A percentile compares a stretch with the other conserved stretches of the same genome.
These are phyloP conservation scores for Hydractinia symbiolongicarpus DNA, from an alignment of 30 jellyfish, hydroid and myxozoan genomes.

Conservation along the genomic window DNA sequence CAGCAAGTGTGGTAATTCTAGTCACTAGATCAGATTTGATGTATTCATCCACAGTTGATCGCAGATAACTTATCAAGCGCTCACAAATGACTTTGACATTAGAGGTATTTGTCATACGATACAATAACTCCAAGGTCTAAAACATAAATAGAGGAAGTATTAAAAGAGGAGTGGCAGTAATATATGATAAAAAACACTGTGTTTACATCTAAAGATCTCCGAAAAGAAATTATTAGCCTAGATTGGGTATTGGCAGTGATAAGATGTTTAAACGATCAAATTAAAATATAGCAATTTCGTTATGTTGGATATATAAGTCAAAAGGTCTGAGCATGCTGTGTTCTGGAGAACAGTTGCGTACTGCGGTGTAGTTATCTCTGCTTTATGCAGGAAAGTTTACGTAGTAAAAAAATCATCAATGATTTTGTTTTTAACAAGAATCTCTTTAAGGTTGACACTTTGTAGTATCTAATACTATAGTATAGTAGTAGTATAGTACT, in stretches of 20 bases:
- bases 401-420: too few relatives aligned
- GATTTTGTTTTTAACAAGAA: too few relatives aligned
- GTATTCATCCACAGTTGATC: constrained; percentile 64
- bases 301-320: too few relatives aligned
- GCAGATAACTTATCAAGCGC: constrained; percentile 50
- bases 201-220: background rate
- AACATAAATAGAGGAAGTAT: background rate
- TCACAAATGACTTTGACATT: constrained; percentile 79
- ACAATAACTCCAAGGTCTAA: constrained; percentile 79
- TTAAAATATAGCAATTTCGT: background rate
- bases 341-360: too few relatives aligned
- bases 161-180: background rate
- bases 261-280: background rate
- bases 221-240: background rate
- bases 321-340: too few relatives aligned
- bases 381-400: too few relatives aligned
- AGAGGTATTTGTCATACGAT: constrained; percentile 68
- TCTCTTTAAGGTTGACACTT: too few relatives aligned
- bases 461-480: too few relatives aligned
- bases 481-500: too few relatives aligned
- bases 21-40: constrained; percentile 65
- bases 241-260: background rate
- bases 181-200: background rate
- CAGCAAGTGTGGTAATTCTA: constrained; percentile 73
- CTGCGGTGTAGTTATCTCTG: too few relatives aligned